Evolutionary conservation across 2,113 vertebrate species (phyloP), one percentile per base, ranked within the genome.

Genomic region (Campylomormyrus numenius): DNA sequence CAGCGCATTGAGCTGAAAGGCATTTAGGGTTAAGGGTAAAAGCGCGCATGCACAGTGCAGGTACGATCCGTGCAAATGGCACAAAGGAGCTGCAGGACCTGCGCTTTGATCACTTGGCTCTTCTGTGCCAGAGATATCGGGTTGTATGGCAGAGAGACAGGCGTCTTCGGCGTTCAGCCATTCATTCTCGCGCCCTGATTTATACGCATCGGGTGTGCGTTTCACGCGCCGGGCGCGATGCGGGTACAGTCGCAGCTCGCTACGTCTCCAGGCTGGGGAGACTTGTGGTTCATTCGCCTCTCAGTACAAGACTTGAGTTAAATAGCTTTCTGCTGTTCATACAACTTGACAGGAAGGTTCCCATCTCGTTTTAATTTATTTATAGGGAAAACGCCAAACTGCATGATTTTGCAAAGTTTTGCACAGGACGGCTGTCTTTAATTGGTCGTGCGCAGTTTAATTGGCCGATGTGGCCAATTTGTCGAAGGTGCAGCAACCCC

Each of bases 131-230:
- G 8, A 80, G 62, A 87, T 27, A 53, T 27, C 7, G 10, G 48
- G 9, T 21, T 39, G 88, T 35, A 62, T 85, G 74, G 58, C 45
- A 53, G 56, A 84, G 50, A 89, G 52, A 87, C 52, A 49, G 70
- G 84, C 62, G 10, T 15, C 31, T 27, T 5, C 24, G 8, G 45
- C 3, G 10, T 6, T 35, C 1, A 11, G 10, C 13, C 11, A 31
- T 56, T 56, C 86, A 42, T 19, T 39, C 52, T 88, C 70, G 84
- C 31, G 70, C 89, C 39, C 53, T 83, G 90, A 90, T 92, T 92
- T 92, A 92, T 91, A 91, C 91, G 90, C 91, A 91, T 91, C 89
- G 90, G 90, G 70, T 48, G 87, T 88, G 35, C 88, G 92, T 56
- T 91, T 90, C 91, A 90, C 87, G 66, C 46, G 89, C 53, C 5